Evolutionary conservation across 2,888 invertebrate genomes (phyloP).

Genomic region (Timema podura): DNA sequence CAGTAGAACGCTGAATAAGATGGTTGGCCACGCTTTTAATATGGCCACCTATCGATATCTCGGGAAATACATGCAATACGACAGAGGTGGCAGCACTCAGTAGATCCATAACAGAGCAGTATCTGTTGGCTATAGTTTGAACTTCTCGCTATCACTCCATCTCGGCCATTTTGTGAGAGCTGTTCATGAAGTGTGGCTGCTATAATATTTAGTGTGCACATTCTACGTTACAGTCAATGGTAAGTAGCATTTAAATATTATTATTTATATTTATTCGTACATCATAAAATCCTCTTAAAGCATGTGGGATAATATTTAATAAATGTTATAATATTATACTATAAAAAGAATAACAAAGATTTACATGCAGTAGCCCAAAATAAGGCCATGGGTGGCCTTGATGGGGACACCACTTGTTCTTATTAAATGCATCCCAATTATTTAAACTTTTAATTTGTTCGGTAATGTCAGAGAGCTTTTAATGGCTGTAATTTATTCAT

Average conservation of each 20-base stretch:
- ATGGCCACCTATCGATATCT: no score
- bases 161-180: background rate
- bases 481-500: background rate
- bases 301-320: background rate
- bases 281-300: conserved; percentile 10
- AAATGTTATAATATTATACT: conserved; percentile 6
- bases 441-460: conserved; percentile 4
- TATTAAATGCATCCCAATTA: background rate
- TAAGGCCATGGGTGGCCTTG: conserved; percentile 12
- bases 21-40: no score
- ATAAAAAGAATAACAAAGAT: conserved; percentile 10
- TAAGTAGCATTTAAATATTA: background rate
- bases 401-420: background rate
- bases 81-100: no score
- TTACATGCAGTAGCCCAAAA: conserved; percentile 2
- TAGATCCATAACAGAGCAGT: no score
- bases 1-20: no score
- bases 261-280: conserved; percentile 8
- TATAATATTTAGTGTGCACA: conserved; percentile 6
- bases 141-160: background rate
- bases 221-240: background rate
- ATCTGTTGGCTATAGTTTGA: conserved; percentile 6
- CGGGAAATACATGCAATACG: no score
- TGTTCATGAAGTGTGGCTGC: background rate
- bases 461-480: conserved; percentile 9